A percentile compares a stretch with the other conserved stretches of the same genome.
phyloP scores from a whole-genome alignment of 1,140 invertebrate species.

The honey bee (Apis mellifera) region Amel_HAv3.1 CM009938.2:82501-83000 shows the following conservation, averaged over 20 bases:
- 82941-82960: neutral
- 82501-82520: too few species aligned
- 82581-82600: too few species aligned
- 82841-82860: neutral
- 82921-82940: constrained; percentile 10
- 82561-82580: too few species aligned
- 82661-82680: neutral
- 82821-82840: too few species aligned
- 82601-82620: too few species aligned
- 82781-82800: neutral
- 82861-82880: neutral
- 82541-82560: too few species aligned
- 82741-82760: neutral
- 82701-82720: too few species aligned
- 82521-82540: too few species aligned
- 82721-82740: constrained; percentile 4
- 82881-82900: constrained; percentile 34
- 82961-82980: neutral
- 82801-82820: too few species aligned
- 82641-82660: neutral
- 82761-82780: constrained; percentile 1
- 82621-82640: too few species aligned
- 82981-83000: neutral
- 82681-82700: neutral
- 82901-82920: constrained; percentile 11